Evolutionary conservation across 1,140 invertebrate species (phyloP), one percentile per base, ranked within the genome.

Genomic region (Scaptomyza montana): DNA sequence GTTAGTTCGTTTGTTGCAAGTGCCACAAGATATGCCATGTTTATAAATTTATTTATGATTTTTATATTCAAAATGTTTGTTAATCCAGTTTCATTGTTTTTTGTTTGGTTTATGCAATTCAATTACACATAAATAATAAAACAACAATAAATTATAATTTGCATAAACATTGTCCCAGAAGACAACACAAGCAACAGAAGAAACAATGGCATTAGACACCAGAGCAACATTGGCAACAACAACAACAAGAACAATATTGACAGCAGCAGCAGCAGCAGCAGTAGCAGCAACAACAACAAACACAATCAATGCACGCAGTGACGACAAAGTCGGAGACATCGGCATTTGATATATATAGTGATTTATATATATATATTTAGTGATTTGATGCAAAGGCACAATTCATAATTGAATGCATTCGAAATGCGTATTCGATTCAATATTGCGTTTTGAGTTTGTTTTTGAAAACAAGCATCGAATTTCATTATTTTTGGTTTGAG

Each of bases 381-480:
- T 55, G 16, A 16, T 63, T 49, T 41, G 51, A 59, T 62, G 36
- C 57, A 71, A 54, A 60, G 45, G 70, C 63, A 73, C 60, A 80
- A 68, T 78, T 73, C 33, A 36, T 36, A 36, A 36, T 36, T 36
- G 33, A 36, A 36, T 36, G 33, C 30, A 33, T 5, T 33, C 30
- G 76, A 84, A 79, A 85, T 85, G 80, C 80, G 65, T 67, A 61
- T 82, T 77, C 72, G 66, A 80, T 74, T 67, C 62, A 56, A 74
- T 75, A 64, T 77, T 60, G 45, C 39, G 36, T 76, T 78, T 71
- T 78, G 74, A 69, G 65, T 59, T 66, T 72, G 73, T 73, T 66
- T 73, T 46, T 66, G 43, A 56, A 74, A 74, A 74, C 82, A 82
- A 82, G 59, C 80, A 82, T 85, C 81, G 81, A 86, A 86, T 80